Evolutionary conservation across 2,888 invertebrate genomes (phyloP), one percentile per base, ranked within the genome.

Genomic region (Cotesia congregata): DNA sequence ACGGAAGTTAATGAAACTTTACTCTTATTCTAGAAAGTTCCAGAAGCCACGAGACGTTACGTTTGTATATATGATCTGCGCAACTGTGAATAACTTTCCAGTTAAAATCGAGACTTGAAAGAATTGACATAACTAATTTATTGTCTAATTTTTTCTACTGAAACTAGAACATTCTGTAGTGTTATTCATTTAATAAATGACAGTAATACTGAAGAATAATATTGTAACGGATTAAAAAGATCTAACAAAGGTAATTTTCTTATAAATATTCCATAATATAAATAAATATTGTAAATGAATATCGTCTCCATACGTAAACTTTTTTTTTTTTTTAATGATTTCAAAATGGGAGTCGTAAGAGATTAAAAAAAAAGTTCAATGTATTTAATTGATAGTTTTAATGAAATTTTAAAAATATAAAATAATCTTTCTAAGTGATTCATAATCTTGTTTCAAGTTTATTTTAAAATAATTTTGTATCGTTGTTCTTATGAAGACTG

Each of bases 21-120:
- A 82, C 83, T 82, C 80, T 83, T 84, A 83, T 91, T 93, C 92
- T 90, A 91, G 93, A 93, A 93, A 91, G 91, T 93, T 93, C 93
- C 92, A 91, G 93, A 93, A 91, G 90, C 91, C 92, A 91, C 91
- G 91, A 88, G 90, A 90, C 86, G 82, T 83, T 83, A 89, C 91
- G 91, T 92, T 92, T 92, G 92, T 92, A 92, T 92, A 92, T 91
- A 81, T 81, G 74, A 90, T 90, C 90, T 90, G 91, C 90, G 88
- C 86, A 88, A 88, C 90, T 91, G 90, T 89, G 88, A 12, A 90
- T 91, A 91, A 86, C 85, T 84, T 83, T 87, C 88, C 84, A 89
- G 89, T 89, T 85, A 83, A 83, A 85, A 84, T 85, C 82, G 78
- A 86, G 84, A 84, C 82, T 82, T 80, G 79, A 81, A 76, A 80